These are phyloP conservation scores for Drosophila carrolli DNA, from an alignment of 1,140 invertebrate genomes.

Conservation along the genomic window DNA sequence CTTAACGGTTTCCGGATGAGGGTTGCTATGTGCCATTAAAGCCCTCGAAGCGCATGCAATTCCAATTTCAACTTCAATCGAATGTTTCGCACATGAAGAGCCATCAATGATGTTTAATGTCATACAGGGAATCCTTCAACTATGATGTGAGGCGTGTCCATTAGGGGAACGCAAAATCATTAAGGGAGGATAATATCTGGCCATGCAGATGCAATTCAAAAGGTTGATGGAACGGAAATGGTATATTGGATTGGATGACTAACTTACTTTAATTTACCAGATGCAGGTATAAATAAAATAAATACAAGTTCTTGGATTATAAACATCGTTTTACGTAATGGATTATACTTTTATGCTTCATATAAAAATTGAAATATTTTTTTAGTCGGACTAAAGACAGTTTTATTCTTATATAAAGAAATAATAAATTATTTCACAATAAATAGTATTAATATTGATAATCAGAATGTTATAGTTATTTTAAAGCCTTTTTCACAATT, in stretches of 20 bases:
- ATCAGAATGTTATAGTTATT: too few relatives aligned
- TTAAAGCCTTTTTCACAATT: too few relatives aligned
- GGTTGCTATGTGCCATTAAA: constrained; percentile 37
- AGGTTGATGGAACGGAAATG: constrained; percentile 15
- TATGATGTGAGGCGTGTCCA: constrained; percentile 41
- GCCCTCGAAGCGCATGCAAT: constrained; percentile 38
- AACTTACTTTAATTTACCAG: not conserved
- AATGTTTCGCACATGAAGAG: constrained; percentile 43
- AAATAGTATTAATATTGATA: not conserved
- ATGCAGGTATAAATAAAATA: constrained; percentile 2
- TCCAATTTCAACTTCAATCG: constrained; percentile 38
- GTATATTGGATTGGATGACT: not conserved
- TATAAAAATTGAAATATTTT: too few relatives aligned
- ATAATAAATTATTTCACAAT: not conserved
- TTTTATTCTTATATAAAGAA: too few relatives aligned
- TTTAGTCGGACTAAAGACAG: too few relatives aligned
- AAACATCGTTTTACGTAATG: too few relatives aligned
- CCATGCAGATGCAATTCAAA: constrained; percentile 13
- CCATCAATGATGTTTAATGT: constrained; percentile 53
- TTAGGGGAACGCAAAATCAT: constrained; percentile 32
- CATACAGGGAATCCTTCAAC: constrained; percentile 35
- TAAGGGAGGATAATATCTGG: constrained; percentile 21
- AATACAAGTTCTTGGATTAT: too few relatives aligned
- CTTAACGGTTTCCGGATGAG: constrained; percentile 31
- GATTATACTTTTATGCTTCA: too few relatives aligned